Conservation (phyloP, 2,113 vertebrate species). For the Hydrolagus affinis region DNA sequence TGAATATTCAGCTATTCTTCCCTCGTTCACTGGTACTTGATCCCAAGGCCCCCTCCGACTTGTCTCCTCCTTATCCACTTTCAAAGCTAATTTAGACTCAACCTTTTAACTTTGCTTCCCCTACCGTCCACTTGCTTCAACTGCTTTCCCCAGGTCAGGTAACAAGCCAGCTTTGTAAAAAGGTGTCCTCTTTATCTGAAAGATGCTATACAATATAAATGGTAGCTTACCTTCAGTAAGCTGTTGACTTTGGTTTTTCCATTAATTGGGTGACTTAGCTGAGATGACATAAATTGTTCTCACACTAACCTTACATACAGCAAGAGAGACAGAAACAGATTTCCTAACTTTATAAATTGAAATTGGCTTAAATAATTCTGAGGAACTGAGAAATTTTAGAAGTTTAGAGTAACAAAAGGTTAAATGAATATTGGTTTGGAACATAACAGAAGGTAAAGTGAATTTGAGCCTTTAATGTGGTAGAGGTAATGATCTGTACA, state of each 20-base stretch:
- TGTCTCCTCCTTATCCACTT: too few species aligned
- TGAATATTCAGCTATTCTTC: too few species aligned
- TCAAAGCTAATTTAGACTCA: too few species aligned
- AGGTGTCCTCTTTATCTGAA: too few species aligned
- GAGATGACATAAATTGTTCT: neutral
- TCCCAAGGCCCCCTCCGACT: too few species aligned
- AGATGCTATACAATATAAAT: too few species aligned
- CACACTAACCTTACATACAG: neutral
- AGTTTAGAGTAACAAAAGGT: neutral
- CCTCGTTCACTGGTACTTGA: too few species aligned
- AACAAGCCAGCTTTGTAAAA: too few species aligned
- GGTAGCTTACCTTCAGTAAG: too few species aligned
- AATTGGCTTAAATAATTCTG: neutral
- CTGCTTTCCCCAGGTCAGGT: too few species aligned
- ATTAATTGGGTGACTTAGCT: neutral
- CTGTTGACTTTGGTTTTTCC: neutral
- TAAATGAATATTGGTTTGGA: neutral
- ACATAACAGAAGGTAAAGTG: neutral
- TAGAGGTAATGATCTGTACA: neutral
- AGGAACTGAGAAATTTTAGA: neutral
- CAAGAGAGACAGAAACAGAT: neutral
- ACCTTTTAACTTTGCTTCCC: too few species aligned
- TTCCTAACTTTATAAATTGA: neutral
- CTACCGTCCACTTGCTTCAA: too few species aligned
- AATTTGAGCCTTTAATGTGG: constrained; percentile 2